Evolutionary conservation across 2,888 invertebrate species (phyloP).

Genomic region (Anthoptus insignis): DNA sequence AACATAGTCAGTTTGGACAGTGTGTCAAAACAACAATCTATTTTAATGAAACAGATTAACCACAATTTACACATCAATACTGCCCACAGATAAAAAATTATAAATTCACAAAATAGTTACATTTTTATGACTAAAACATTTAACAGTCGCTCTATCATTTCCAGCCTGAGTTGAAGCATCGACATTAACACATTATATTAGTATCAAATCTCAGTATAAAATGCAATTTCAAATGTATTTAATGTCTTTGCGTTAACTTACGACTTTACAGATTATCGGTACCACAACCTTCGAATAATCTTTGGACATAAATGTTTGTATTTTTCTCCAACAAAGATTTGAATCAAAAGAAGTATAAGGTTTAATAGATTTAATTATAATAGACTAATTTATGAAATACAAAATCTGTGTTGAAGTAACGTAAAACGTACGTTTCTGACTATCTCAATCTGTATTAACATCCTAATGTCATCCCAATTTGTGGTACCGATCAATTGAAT

Average conservation of each 20-base stretch:
- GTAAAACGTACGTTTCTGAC: too few relatives aligned
- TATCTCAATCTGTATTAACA: too few relatives aligned
- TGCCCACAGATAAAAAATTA: too few relatives aligned
- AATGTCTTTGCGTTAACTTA: conserved; percentile 24
- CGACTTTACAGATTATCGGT: conserved; percentile 11
- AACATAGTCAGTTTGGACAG: too few relatives aligned
- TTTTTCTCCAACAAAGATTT: too few relatives aligned
- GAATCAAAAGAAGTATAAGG: too few relatives aligned
- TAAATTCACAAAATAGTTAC: conserved; percentile 8
- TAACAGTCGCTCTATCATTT: conserved; percentile 11
- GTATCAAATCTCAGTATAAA: conserved; percentile 3
- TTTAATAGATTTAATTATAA: too few relatives aligned
- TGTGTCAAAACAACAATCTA: too few relatives aligned
- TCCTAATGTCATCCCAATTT: conserved; percentile 39
- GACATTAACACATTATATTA: conserved; percentile 17
- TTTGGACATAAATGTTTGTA: not conserved
- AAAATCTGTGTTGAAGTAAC: too few relatives aligned
- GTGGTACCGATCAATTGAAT: conserved; percentile 50
- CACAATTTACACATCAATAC: too few relatives aligned
- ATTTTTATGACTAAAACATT: conserved; percentile 20
- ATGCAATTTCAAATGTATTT: conserved; percentile 13
- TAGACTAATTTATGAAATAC: too few relatives aligned
- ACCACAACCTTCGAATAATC: conserved; percentile 21
- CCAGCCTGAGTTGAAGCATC: conserved; percentile 24
- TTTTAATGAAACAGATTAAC: too few relatives aligned